phyloP scores from a whole-genome alignment of 2,113 vertebrate species.

The Eptesicus fuscus region DNA sequence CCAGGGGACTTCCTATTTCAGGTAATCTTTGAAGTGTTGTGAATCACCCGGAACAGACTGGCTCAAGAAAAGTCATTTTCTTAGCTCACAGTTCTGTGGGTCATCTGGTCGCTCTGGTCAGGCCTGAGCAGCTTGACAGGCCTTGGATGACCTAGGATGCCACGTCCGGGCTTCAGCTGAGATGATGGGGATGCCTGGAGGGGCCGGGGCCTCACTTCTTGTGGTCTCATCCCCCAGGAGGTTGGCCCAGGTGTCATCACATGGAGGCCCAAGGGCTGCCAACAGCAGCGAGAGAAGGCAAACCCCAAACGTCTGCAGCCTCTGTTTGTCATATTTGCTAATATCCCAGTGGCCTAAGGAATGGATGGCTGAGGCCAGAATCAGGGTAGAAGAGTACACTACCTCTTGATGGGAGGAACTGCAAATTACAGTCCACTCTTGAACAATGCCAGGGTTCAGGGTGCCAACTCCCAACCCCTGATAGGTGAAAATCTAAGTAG shows the following conservation, averaged over 20 bases:
- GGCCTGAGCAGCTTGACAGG: background rate
- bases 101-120: background rate
- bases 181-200: background rate
- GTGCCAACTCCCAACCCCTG: background rate
- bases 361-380: background rate
- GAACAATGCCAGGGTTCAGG: background rate
- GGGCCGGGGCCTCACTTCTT: background rate
- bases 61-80: background rate
- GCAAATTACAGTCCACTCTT: background rate
- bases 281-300: background rate
- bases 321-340: background rate
- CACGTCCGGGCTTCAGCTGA: background rate
- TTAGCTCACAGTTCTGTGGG: background rate
- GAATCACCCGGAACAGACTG: background rate
- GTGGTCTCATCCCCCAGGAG: background rate
- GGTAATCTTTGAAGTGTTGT: background rate
- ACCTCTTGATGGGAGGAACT: background rate
- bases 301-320: background rate
- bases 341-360: background rate
- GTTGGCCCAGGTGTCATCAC: background rate
- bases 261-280: background rate
- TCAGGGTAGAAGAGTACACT: background rate
- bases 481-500: background rate
- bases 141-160: background rate
- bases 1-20: background rate